phyloP scores from a whole-genome alignment of 2,113 vertebrate species.

The mouse (Mus musculus) region DNA sequence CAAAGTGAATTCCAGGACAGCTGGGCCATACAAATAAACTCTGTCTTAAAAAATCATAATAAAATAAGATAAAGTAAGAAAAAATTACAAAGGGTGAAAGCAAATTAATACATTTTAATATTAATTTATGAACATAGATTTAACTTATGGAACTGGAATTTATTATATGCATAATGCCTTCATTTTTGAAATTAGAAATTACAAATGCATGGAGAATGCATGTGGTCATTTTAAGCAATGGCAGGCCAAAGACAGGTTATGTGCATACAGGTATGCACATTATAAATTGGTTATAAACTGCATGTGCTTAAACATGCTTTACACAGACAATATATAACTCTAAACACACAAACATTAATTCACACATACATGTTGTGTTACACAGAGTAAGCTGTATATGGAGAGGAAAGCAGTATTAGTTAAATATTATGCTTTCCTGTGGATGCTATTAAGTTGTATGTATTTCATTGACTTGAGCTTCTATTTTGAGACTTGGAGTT shows the following conservation, averaged over 20 bases:
- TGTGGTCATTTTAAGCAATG: neutral
- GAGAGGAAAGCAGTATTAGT: constrained; percentile 34
- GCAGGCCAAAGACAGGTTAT: neutral
- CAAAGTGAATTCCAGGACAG: no score
- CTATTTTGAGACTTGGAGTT: constrained; percentile 73
- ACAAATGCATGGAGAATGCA: neutral
- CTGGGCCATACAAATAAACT: no score
- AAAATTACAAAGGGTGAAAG: neutral
- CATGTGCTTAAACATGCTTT: neutral
- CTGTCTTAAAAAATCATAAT: no score
- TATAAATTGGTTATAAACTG: neutral
- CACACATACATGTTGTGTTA: neutral
- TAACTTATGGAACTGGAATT: constrained; percentile 58
- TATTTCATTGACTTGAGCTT: constrained; percentile 69
- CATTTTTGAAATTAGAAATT: neutral
- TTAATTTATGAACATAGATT: constrained; percentile 36
- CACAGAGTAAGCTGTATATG: neutral
- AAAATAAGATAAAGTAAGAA: no score
- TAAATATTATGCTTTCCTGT: neutral
- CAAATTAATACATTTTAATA: constrained; percentile 54
- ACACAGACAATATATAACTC: neutral
- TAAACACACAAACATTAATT: neutral
- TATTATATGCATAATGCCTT: neutral
- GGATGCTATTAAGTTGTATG: neutral
- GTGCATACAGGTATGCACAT: neutral